A percentile compares a stretch with the other conserved stretches of the same genome.
Evolutionary conservation across 2,888 invertebrate species (phyloP).

Genomic region (Harpalus rubripes): DNA sequence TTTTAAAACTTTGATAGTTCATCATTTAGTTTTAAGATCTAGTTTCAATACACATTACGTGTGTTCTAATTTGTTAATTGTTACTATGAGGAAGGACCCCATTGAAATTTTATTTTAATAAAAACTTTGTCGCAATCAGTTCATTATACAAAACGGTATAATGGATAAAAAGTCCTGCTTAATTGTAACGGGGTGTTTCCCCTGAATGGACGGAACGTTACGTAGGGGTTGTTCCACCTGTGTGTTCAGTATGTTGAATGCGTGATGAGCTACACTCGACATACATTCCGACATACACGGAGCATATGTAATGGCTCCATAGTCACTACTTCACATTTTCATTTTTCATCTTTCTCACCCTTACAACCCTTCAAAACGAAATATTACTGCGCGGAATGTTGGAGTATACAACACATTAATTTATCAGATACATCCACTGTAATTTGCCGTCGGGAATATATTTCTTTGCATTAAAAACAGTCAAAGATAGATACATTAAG

Average conservation of each 20-base stretch:
- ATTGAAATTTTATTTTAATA: too few species aligned
- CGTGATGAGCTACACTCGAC: slow-evolving; percentile 27
- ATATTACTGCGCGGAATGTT: slow-evolving; percentile 4
- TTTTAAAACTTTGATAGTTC: too few species aligned
- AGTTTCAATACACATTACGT: too few species aligned
- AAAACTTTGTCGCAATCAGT: too few species aligned
- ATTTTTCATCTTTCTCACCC: slow-evolving; percentile 29
- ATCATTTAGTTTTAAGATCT: too few species aligned
- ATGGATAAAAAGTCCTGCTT: not conserved
- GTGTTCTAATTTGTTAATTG: too few species aligned
- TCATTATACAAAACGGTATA: too few species aligned
- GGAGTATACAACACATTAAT: not conserved
- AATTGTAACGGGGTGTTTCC: not conserved
- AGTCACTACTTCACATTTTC: slow-evolving; percentile 37
- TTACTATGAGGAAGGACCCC: too few species aligned
- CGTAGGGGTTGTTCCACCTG: slow-evolving; percentile 1
- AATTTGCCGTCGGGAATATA: not conserved
- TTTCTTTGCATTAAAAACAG: not conserved
- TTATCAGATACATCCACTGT: not conserved
- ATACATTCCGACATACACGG: slow-evolving; percentile 26
- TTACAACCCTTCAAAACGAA: slow-evolving; percentile 8
- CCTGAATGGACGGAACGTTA: not conserved
- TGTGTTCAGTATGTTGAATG: slow-evolving; percentile 2
- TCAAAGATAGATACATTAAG: not conserved
- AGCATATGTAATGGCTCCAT: slow-evolving; percentile 38